Percentiles rank a stretch among this genome's conserved stretches.
These are phyloP conservation scores for Paracanthobrama guichenoti DNA, from an alignment of 2,113 vertebrate species.

Conservation along the genomic window DNA sequence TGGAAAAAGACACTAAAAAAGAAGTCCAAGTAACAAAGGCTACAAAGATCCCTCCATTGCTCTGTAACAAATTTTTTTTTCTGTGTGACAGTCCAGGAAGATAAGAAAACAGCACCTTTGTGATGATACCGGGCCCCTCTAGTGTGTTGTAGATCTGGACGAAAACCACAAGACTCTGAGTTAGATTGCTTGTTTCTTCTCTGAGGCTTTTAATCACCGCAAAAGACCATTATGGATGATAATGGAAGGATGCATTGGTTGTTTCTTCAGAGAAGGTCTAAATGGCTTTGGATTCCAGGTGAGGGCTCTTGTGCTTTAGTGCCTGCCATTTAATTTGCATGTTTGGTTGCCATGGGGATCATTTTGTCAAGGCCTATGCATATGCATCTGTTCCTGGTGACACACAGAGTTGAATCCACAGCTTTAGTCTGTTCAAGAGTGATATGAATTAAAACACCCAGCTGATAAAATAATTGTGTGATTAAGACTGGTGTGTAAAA, in stretches of 20 bases:
- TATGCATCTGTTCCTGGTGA: slow-evolving; percentile 13
- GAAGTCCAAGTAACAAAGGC: slow-evolving; percentile 71
- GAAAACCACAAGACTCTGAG: slow-evolving; percentile 37
- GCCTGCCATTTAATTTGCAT: slow-evolving; percentile 56
- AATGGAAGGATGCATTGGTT: slow-evolving; percentile 18
- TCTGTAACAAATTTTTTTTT: slow-evolving; percentile 60
- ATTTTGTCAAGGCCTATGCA: slow-evolving; percentile 5
- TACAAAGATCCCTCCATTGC: slow-evolving; percentile 63
- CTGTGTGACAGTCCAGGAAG: slow-evolving; percentile 52
- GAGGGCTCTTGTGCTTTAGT: slow-evolving; percentile 72
- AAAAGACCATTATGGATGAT: slow-evolving; percentile 3
- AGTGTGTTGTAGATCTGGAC: slow-evolving; percentile 50
- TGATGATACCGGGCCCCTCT: slow-evolving; percentile 61
- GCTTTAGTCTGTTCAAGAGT: slow-evolving; percentile 17
- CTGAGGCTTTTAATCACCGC: slow-evolving; percentile 24
- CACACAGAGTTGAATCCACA: slow-evolving; percentile 29
- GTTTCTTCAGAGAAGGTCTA: slow-evolving; percentile 27
- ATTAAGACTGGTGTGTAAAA: slow-evolving; percentile 24
- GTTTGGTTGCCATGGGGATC: slow-evolving; percentile 35
- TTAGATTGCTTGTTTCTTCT: slow-evolving; percentile 38
- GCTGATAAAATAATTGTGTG: neutral
- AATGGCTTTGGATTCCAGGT: slow-evolving; percentile 54
- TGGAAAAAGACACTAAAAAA: slow-evolving; percentile 45
- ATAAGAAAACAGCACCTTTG: slow-evolving; percentile 68
- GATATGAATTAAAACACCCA: slow-evolving; percentile 31